These are phyloP conservation scores for Chlorops oryzae DNA, from an alignment of 1,140 invertebrate species.

Conservation along the genomic window DNA sequence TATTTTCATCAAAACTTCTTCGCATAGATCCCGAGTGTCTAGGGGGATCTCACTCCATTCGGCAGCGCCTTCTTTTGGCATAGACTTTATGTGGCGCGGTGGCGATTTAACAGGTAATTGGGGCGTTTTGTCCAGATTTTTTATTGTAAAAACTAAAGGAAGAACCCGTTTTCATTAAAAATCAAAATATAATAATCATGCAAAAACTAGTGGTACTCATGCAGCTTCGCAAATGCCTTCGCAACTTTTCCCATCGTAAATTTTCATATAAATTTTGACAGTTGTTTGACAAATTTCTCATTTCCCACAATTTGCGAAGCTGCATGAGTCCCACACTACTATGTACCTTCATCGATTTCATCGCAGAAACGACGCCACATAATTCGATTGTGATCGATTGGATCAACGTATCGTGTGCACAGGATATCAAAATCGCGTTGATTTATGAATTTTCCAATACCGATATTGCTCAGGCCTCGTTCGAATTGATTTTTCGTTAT, in stretches of 20 bases:
- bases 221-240: no score
- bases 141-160: conserved; percentile 58
- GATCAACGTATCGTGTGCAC: conserved; percentile 58
- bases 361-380: conserved; percentile 66
- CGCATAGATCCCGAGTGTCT: conserved; percentile 49
- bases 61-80: conserved; percentile 47
- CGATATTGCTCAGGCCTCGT: conserved; percentile 57
- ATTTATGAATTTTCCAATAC: conserved; percentile 54
- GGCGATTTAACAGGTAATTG: conserved; percentile 46
- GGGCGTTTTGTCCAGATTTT: conserved; percentile 61
- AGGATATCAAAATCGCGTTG: conserved; percentile 55
- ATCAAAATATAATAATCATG: no score
- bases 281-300: no score
- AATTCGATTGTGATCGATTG: conserved; percentile 56
- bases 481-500: conserved; percentile 60
- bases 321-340: no score
- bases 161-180: no score
- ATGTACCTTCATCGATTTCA: conserved; percentile 59
- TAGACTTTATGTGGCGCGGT: conserved; percentile 47
- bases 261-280: no score
- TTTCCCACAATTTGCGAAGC: no score
- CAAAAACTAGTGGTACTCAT: no score
- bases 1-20: conserved; percentile 52
- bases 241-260: no score
- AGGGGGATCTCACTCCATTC: conserved; percentile 50